phyloP scores from a whole-genome alignment of 2,888 invertebrate genomes.

The Hyposoter didymator region DNA sequence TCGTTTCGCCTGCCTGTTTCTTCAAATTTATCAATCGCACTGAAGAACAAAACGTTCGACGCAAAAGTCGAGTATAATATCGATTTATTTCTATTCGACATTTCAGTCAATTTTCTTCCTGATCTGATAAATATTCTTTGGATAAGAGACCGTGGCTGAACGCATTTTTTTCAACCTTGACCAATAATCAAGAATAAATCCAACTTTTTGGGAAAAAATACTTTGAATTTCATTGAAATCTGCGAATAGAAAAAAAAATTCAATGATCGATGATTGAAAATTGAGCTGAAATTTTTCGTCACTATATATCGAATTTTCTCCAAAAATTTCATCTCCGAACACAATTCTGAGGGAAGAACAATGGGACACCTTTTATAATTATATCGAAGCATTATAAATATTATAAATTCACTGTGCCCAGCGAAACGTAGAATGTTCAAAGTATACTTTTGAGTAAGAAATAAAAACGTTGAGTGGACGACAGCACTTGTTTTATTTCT shows the following conservation, averaged over 20 bases:
- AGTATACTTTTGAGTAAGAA: conserved; percentile 68
- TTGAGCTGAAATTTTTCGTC: neutral
- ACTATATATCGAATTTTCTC: neutral
- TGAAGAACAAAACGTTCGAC: neutral
- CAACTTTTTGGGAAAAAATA: neutral
- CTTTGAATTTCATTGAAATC: neutral
- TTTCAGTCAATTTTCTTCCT: neutral
- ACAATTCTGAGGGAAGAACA: neutral
- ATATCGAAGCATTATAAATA: conserved; percentile 34
- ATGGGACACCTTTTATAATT: conserved; percentile 13
- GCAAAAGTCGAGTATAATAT: neutral
- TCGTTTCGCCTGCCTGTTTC: neutral
- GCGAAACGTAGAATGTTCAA: conserved; percentile 66
- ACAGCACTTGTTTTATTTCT: neutral
- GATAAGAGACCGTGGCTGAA: neutral
- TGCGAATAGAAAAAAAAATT: neutral
- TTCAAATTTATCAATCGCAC: neutral
- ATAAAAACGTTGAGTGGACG: conserved; percentile 66
- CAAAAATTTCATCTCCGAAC: neutral
- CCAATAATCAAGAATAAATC: neutral
- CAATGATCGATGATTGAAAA: neutral
- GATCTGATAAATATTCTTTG: neutral
- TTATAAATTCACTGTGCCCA: conserved; percentile 45
- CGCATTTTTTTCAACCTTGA: neutral
- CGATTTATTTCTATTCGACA: neutral